These are phyloP conservation scores for Sylvilagus floridanus DNA, from an alignment of 2,797 vertebrate genomes.

Conservation along the genomic window DNA sequence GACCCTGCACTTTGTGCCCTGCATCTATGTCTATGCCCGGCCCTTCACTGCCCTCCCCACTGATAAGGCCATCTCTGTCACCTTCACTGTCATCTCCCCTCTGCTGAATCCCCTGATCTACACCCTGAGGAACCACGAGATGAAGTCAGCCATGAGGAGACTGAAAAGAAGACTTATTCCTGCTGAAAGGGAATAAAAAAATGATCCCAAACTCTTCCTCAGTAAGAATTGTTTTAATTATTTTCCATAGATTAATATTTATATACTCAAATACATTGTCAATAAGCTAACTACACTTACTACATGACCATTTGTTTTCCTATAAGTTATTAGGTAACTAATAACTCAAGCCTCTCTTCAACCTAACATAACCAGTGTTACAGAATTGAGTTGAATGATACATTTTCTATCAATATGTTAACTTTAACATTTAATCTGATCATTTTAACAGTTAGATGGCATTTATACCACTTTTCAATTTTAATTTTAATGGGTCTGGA, in stretches of 20 bases:
- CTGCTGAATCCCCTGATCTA: constrained; percentile 70
- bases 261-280: neutral
- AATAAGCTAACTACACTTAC: neutral
- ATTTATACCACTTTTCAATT: too few relatives aligned
- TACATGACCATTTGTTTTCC: neutral
- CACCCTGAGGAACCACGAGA: constrained; percentile 63
- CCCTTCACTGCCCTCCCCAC: constrained; percentile 76
- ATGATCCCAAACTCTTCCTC: neutral
- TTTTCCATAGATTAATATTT: neutral
- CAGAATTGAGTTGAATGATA: neutral
- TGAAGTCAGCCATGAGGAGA: constrained; percentile 60
- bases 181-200: constrained; percentile 10
- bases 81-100: constrained; percentile 68
- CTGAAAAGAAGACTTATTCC: neutral
- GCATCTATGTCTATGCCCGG: constrained; percentile 71
- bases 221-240: neutral
- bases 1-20: constrained; percentile 79
- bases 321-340: neutral
- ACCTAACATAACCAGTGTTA: neutral
- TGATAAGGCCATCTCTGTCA: constrained; percentile 47
- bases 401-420: neutral
- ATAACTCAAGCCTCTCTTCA: neutral
- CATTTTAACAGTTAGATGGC: too few relatives aligned
- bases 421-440: too few relatives aligned
- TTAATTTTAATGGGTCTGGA: too few relatives aligned